These are phyloP conservation scores for Todiramphus chloris DNA, from an alignment of 2,113 vertebrate species.

Conservation along the genomic window DNA sequence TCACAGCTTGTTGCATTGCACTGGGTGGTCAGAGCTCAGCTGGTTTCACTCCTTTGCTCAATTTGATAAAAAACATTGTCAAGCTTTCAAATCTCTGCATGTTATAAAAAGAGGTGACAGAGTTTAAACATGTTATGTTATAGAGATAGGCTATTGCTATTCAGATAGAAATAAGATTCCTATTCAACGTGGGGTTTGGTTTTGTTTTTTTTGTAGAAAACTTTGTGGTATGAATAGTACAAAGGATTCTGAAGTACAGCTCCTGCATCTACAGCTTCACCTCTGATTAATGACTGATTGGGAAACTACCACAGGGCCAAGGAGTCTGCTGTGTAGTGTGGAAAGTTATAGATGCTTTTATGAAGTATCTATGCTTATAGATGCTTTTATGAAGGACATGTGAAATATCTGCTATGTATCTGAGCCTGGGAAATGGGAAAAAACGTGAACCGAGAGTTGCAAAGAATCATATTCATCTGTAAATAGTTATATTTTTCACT, in stretches of 20 bases:
- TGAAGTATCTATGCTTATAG: not conserved
- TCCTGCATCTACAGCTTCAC: not conserved
- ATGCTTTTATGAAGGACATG: not conserved
- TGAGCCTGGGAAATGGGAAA: not conserved
- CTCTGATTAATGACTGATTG: not conserved
- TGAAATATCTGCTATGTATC: not conserved
- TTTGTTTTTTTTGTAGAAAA: not conserved
- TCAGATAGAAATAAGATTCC: not conserved
- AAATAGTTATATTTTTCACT: not conserved
- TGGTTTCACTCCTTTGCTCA: not conserved
- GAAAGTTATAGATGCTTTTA: not conserved
- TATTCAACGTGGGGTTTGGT: not conserved
- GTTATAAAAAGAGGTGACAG: not conserved
- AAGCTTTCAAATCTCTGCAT: not conserved
- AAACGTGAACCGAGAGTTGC: not conserved
- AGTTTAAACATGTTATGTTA: not conserved
- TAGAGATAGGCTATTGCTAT: not conserved
- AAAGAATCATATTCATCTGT: not conserved
- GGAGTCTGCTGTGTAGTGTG: not conserved
- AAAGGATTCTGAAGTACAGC: not conserved
- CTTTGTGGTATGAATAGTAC: not conserved
- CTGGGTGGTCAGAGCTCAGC: not conserved
- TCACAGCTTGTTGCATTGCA: not conserved
- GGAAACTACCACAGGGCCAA: not conserved
- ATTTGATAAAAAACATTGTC: not conserved